Evolutionary conservation across 2,113 vertebrate species (phyloP).

Genomic region (Ptilorrhoa leucosticta): DNA sequence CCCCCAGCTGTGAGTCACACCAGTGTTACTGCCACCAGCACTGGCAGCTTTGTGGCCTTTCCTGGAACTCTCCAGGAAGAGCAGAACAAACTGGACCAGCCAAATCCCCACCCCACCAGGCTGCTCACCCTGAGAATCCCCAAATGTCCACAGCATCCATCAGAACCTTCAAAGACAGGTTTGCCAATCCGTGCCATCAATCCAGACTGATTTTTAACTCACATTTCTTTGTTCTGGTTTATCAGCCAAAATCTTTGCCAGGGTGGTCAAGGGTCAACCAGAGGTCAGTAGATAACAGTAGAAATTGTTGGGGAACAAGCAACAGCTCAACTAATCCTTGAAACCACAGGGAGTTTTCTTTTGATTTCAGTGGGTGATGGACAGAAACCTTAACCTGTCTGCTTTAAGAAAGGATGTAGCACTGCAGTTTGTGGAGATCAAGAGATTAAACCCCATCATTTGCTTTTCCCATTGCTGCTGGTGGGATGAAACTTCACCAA

Average conservation of each 20-base stretch:
- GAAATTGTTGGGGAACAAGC: not conserved
- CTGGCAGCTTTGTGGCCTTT: not conserved
- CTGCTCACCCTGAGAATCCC: not conserved
- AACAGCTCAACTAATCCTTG: not conserved
- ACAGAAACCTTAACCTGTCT: not conserved
- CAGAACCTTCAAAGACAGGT: not conserved
- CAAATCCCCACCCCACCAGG: not conserved
- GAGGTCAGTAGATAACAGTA: not conserved
- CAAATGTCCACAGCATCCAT: not conserved
- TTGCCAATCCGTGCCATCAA: not conserved
- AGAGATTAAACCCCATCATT: not conserved
- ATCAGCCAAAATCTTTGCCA: not conserved
- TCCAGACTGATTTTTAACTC: not conserved
- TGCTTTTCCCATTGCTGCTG: not conserved
- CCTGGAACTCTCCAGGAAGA: not conserved
- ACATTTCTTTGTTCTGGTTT: not conserved
- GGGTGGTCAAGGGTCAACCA: not conserved
- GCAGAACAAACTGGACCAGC: not conserved
- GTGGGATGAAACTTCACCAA: not conserved
- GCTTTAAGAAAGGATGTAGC: not conserved
- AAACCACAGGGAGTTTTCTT: not conserved
- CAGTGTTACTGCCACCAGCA: not conserved
- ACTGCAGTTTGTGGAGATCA: not conserved
- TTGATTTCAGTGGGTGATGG: not conserved
- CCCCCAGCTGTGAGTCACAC: not conserved